These are phyloP conservation scores for Osedax fenrisi DNA, from an alignment of 2,888 invertebrate genomes.

Conservation along the genomic window DNA sequence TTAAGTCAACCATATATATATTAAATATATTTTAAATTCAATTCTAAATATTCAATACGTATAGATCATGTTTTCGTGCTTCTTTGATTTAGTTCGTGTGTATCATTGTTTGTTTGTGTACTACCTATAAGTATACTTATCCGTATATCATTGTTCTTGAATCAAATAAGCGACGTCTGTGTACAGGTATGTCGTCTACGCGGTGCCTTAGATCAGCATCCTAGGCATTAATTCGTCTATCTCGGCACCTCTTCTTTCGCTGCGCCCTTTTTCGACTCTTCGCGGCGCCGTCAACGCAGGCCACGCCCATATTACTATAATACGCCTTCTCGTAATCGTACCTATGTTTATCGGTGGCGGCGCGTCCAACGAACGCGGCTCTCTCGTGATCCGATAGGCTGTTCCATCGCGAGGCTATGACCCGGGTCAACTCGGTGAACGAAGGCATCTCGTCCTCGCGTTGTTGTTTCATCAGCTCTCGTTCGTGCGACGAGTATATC, in stretches of 20 bases:
- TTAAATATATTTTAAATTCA: too few species aligned
- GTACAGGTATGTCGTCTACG: too few species aligned
- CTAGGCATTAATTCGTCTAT: too few species aligned
- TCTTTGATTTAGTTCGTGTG: too few species aligned
- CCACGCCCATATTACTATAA: background rate
- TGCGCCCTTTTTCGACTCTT: background rate
- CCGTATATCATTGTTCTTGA: too few species aligned
- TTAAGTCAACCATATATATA: too few species aligned
- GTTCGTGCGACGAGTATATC: background rate
- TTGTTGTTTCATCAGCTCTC: background rate
- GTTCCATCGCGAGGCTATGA: background rate
- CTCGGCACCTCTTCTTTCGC: conserved; percentile 22
- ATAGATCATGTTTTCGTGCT: too few species aligned
- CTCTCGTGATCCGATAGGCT: background rate
- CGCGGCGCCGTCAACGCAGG: background rate
- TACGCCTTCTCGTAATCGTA: background rate
- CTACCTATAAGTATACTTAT: too few species aligned
- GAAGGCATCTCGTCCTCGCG: background rate
- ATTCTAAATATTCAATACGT: too few species aligned
- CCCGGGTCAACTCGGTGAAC: background rate
- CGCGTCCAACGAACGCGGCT: background rate
- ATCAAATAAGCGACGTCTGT: too few species aligned
- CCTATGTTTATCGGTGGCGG: background rate
- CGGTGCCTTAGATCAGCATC: too few species aligned
- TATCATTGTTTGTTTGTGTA: too few species aligned